Evolutionary conservation across 2,113 vertebrate species (phyloP).

Genomic region (Alces alces): DNA sequence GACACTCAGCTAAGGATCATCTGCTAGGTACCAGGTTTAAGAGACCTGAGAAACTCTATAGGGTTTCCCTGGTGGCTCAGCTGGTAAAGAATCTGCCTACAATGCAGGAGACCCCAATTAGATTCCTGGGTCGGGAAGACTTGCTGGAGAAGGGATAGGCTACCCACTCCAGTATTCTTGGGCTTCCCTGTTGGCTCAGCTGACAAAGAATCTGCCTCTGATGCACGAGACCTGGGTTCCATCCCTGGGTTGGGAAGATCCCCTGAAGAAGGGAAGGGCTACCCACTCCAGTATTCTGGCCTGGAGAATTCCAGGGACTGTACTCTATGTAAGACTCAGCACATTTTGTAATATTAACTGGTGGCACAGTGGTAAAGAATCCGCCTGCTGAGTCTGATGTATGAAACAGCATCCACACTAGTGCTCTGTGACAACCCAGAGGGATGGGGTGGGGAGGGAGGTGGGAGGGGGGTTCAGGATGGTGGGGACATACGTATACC

Average conservation of each 20-base stretch:
- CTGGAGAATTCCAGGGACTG: not conserved
- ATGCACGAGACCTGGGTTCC: not conserved
- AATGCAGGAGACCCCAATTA: not conserved
- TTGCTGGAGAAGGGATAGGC: not conserved
- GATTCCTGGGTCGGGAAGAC: not conserved
- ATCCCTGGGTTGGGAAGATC: not conserved
- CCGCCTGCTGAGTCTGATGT: not conserved
- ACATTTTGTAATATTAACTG: not conserved
- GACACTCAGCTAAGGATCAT: not conserved
- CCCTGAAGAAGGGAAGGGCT: not conserved
- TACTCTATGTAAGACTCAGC: not conserved
- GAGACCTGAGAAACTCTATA: not conserved
- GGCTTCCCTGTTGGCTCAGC: not conserved
- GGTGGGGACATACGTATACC: not conserved
- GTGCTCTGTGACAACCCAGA: not conserved
- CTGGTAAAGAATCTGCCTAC: not conserved
- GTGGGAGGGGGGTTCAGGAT: not conserved
- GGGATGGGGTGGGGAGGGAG: not conserved
- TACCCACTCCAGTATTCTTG: not conserved
- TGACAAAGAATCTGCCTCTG: not conserved
- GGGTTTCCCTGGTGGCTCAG: not conserved
- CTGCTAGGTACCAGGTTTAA: not conserved
- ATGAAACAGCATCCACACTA: not conserved
- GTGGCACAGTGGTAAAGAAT: not conserved
- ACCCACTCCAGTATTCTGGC: not conserved